A percentile compares a stretch with the other conserved stretches of the same genome.
phyloP scores from a whole-genome alignment of 2,113 vertebrate genomes.

The Buteo buteo region DNA sequence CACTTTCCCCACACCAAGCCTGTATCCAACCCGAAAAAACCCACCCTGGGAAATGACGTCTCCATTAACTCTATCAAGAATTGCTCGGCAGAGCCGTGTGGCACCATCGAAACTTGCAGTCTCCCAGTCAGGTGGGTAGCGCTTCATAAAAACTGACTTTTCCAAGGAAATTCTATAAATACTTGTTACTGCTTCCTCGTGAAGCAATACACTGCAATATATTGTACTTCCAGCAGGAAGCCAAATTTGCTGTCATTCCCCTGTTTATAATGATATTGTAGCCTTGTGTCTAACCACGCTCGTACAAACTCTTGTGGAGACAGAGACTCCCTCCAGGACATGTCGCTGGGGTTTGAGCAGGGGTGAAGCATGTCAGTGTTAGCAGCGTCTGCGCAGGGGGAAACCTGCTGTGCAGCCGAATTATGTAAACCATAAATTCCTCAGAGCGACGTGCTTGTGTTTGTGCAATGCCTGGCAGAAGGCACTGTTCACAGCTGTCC shows the following conservation, averaged over 20 bases:
- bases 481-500: neutral
- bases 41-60: neutral
- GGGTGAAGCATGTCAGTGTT: neutral
- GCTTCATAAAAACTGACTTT: neutral
- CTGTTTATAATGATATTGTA: neutral
- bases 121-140: neutral
- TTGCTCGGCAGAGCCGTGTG: neutral
- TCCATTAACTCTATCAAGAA: neutral
- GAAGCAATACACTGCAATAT: neutral
- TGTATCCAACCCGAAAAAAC: accelerated
- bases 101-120: neutral
- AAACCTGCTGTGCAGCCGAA: neutral
- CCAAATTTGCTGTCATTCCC: neutral
- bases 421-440: neutral
- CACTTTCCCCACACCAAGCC: neutral
- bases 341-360: neutral
- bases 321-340: neutral
- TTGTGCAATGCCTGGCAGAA: slow-evolving; percentile 8
- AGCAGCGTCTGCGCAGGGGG: accelerated
- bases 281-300: neutral
- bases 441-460: neutral
- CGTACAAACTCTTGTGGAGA: neutral
- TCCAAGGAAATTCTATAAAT: neutral
- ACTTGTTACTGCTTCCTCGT: neutral
- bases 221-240: neutral